phyloP scores from a whole-genome alignment of 92 coral and sea anemone genomes.

The Porites divaricata region DNA sequence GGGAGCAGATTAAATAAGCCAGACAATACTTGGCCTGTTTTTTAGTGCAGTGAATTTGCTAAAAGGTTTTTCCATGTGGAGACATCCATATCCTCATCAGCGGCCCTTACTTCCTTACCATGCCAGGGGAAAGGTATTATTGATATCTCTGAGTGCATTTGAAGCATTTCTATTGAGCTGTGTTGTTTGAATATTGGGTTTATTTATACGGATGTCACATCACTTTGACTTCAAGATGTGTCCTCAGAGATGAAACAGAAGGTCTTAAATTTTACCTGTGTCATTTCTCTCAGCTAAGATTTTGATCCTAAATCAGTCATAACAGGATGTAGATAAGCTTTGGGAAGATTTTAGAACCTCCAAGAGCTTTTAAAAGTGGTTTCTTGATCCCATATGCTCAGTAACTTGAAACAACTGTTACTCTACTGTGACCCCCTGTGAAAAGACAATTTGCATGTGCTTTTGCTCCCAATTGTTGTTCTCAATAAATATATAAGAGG shows the following conservation, averaged over 20 bases:
- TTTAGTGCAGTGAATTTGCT: conserved; percentile 60
- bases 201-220: conserved; percentile 82
- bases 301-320: conserved; percentile 46
- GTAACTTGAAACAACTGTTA: conserved; percentile 83
- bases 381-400: conserved; percentile 81
- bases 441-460: conserved; percentile 82
- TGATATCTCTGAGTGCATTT: conserved; percentile 50
- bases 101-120: conserved; percentile 85
- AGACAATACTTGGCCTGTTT: conserved; percentile 74
- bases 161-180: conserved; percentile 47
- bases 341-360: conserved; percentile 46
- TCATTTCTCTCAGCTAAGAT: conserved; percentile 50
- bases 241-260: conserved; percentile 80
- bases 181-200: conserved; percentile 76
- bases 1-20: conserved; percentile 88
- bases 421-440: conserved; percentile 75
- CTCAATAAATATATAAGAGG: conserved; percentile 31
- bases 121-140: conserved; percentile 82
- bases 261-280: conserved; percentile 63
- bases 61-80: conserved; percentile 84
- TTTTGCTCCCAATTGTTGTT: conserved; percentile 45
- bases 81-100: conserved; percentile 89
- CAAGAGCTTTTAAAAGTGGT: conserved; percentile 58
- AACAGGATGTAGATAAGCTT: conserved; percentile 64
- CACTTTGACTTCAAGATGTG: conserved; percentile 74